A percentile compares a stretch with the other conserved stretches of the same genome.
Conservation (phyloP, 2,888 invertebrate species). For the Phaonia tiefii region DNA sequence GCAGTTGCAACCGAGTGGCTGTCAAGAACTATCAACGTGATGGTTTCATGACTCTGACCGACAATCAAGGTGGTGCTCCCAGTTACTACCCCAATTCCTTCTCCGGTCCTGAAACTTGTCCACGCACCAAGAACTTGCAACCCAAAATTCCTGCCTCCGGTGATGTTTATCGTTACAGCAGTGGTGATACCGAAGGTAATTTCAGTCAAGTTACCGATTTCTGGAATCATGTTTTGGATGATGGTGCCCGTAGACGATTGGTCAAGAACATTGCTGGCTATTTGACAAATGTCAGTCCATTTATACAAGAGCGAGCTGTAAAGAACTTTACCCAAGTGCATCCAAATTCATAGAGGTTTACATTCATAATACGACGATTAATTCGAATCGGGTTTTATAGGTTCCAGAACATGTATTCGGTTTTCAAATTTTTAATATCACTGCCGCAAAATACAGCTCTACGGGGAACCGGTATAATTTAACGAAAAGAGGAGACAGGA, state of each 20-base stretch:
- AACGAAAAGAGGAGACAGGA: no score
- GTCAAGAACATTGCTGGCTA: constrained; percentile 90
- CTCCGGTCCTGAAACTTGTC: constrained; percentile 88
- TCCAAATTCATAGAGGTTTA: constrained; percentile 78
- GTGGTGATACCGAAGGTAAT: constrained; percentile 91
- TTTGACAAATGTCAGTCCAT: constrained; percentile 88
- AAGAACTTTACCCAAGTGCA: constrained; percentile 91
- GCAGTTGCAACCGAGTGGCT: constrained; percentile 89
- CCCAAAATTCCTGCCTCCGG: constrained; percentile 84
- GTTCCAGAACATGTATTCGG: no score
- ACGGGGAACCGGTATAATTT: no score
- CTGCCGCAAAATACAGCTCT: no score
- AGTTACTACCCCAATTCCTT: constrained; percentile 99
- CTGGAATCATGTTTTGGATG: constrained; percentile 90
- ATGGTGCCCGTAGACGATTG: constrained; percentile 86
- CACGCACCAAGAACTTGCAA: constrained; percentile 83
- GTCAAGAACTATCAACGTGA: constrained; percentile 92
- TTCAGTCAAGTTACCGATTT: constrained; percentile 90
- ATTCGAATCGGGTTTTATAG: no score
- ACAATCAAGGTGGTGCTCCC: constrained; percentile 93
- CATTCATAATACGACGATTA: no score
- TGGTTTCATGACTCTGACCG: constrained; percentile 87
- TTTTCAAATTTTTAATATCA: no score
- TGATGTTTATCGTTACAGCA: constrained; percentile 90
- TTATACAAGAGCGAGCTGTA: constrained; percentile 92